Conservation (phyloP, 2,797 vertebrate genomes). For the Tamandua tetradactyla region DNA sequence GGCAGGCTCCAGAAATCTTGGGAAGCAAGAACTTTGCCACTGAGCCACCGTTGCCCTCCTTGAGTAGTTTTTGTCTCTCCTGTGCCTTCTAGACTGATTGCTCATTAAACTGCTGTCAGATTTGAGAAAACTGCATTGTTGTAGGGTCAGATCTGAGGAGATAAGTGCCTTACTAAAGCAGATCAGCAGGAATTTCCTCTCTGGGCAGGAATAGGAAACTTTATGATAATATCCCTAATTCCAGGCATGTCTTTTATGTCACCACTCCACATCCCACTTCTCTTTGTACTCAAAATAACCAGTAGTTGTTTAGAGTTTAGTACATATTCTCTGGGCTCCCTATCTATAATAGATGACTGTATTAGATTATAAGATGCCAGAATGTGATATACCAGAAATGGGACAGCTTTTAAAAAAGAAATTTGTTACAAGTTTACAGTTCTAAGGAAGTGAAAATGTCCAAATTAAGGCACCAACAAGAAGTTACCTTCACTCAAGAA, state of each 20-base stretch:
- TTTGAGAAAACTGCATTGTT: conserved; percentile 11
- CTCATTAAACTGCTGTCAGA: conserved; percentile 17
- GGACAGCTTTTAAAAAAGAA: no score
- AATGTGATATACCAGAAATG: no score
- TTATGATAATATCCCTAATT: neutral
- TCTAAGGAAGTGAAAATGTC: no score
- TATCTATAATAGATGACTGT: neutral
- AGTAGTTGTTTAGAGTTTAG: conserved; percentile 2
- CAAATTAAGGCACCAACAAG: no score
- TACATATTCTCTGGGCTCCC: neutral
- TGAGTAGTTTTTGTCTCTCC: neutral
- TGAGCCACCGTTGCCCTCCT: no score
- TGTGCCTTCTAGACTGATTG: neutral
- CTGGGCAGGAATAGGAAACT: conserved; percentile 31
- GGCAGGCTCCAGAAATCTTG: no score
- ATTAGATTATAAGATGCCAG: no score
- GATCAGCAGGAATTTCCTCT: conserved; percentile 52
- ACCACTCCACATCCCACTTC: neutral
- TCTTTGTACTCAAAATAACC: neutral
- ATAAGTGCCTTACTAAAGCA: conserved; percentile 18
- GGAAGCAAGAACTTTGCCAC: no score
- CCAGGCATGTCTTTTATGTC: conserved; percentile 2
- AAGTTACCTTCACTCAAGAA: no score
- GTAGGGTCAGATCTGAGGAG: conserved; percentile 4
- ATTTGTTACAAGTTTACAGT: no score